Percentiles rank a stretch among this genome's conserved stretches.
Evolutionary conservation across 2,888 invertebrate species (phyloP).

Genomic region (Cheilosia soror): DNA sequence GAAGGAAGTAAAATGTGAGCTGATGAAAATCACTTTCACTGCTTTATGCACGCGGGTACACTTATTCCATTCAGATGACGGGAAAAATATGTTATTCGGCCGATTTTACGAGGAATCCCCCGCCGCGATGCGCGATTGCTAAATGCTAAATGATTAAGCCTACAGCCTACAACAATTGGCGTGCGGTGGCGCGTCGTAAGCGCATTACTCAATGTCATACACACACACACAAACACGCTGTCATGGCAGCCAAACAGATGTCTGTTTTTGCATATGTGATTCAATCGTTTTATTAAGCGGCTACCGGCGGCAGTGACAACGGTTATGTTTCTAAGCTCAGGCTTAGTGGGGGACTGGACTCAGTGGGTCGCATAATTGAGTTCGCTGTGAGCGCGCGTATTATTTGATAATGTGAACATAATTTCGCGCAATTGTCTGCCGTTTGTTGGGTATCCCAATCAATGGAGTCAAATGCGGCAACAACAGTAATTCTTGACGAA

Average conservation of each 20-base stretch:
- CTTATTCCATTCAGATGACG: slow-evolving; percentile 61
- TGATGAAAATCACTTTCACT: slow-evolving; percentile 49
- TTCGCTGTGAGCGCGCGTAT: slow-evolving; percentile 6
- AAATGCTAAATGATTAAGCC: slow-evolving; percentile 42
- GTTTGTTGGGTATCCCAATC: slow-evolving; percentile 29
- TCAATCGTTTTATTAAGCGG: not conserved
- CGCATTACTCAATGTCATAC: slow-evolving; percentile 42
- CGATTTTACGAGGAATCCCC: slow-evolving; percentile 23
- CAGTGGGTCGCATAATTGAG: slow-evolving; percentile 61
- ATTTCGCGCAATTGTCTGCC: slow-evolving; percentile 36
- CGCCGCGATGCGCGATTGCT: slow-evolving; percentile 3
- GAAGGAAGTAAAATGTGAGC: slow-evolving; percentile 23
- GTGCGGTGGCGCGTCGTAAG: slow-evolving; percentile 21
- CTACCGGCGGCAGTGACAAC: too few relatives aligned
- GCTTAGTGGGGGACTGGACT: not conserved
- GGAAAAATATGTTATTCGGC: slow-evolving; percentile 53
- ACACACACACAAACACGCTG: not conserved
- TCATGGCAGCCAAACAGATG: not conserved
- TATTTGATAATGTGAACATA: slow-evolving; percentile 35
- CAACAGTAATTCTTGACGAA: slow-evolving; percentile 25
- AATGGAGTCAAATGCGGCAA: slow-evolving; percentile 24
- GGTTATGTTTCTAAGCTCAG: not conserved
- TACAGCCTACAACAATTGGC: slow-evolving; percentile 42
- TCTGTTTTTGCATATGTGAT: slow-evolving; percentile 24
- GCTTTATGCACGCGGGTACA: slow-evolving; percentile 32